These are phyloP conservation scores for Alexandromys fortis DNA, from an alignment of 2,113 vertebrate genomes.

Conservation along the genomic window DNA sequence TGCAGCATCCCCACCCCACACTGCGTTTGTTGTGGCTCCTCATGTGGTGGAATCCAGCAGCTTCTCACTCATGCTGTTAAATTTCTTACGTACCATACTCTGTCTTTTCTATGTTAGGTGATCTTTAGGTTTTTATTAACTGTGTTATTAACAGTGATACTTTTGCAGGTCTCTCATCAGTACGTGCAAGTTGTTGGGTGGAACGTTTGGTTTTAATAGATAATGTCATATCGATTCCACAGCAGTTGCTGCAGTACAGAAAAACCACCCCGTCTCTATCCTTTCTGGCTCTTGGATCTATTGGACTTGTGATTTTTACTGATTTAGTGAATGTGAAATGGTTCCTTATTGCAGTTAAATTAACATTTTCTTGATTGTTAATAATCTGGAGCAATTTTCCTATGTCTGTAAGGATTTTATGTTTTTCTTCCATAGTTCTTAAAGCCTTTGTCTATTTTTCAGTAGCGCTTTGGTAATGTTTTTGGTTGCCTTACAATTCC, in stretches of 20 bases:
- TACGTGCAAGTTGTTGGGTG: not conserved
- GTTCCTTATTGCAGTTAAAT: not conserved
- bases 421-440: not conserved
- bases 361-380: slow-evolving; percentile 36
- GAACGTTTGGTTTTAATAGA: slow-evolving; percentile 42
- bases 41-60: not conserved
- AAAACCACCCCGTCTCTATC: not conserved
- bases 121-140: slow-evolving; percentile 46
- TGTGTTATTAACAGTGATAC: not conserved
- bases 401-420: not conserved
- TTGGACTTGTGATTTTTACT: not conserved
- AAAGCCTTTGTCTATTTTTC: not conserved
- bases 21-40: not conserved
- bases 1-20: not conserved
- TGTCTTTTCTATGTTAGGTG: not conserved
- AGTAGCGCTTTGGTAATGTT: not conserved
- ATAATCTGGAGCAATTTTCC: slow-evolving; percentile 18
- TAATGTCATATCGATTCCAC: not conserved
- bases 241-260: not conserved
- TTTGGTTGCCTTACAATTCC: slow-evolving; percentile 15
- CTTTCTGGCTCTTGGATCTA: not conserved
- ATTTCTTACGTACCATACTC: not conserved
- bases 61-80: not conserved
- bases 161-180: not conserved
- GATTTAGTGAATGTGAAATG: slow-evolving; percentile 4